Evolutionary conservation across 2,797 vertebrate species (phyloP), one percentile per base, ranked within the genome.

Genomic region (Phataginus tricuspis): DNA sequence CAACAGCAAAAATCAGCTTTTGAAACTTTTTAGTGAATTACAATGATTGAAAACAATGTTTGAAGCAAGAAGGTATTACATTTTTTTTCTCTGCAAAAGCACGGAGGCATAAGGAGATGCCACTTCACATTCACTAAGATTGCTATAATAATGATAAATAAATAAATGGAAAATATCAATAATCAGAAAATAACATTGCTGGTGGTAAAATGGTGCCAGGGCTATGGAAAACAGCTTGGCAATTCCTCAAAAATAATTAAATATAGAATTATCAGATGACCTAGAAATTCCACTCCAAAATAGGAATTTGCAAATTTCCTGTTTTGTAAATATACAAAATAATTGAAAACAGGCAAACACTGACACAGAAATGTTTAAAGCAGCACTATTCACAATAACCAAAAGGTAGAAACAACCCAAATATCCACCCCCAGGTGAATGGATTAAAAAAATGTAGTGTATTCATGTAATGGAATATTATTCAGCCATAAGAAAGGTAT

Each of bases 21-120:
- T 61, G 29, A 89, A 93, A 25, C n/a, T 93, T 94, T 79, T 37
- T 42, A 75, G 79, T 86, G 39, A 91, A 29, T 90, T 55, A 6
- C 8, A 25, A 51, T 45, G 31, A 63, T 29, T 80, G 19, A 83
- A 89, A 93, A 88, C n/a, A 88, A 68, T 68, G 61, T 45, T 68
- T 75, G 63, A 86, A 57, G 42, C 37, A 74, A 21, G 31, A 86
- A 90, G 61, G 37, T 34, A 42, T n/a, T 45, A 77, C 27, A 18
- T 31, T 68, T 45, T 51, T 77, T 69, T 93, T 9, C 39, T 74
- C 63, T 37, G 15, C 16, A 57, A 61, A 68, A 84, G 4, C 34
- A 64, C 78, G 1, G 9, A n/a, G 31, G 23, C n/a, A 34, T 9
- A 74, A 55, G n/a, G 57, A 63, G 55, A 69, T 7, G 9, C 27